Conservation (phyloP, 1,140 invertebrate species). For the Drosophila asahinai region DNA sequence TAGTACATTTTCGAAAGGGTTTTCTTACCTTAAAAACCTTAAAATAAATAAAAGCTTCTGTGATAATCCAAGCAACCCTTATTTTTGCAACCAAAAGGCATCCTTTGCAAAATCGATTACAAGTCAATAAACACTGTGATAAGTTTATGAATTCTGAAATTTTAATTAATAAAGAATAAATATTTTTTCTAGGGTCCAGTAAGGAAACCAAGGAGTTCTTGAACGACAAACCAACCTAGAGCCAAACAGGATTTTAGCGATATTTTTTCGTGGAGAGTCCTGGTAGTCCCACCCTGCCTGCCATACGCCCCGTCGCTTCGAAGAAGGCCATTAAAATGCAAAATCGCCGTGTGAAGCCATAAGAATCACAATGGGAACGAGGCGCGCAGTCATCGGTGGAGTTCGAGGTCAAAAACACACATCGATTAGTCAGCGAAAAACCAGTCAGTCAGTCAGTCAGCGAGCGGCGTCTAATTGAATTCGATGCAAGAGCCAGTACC, state of each 20-base stretch:
- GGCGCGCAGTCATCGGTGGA: conserved; percentile 53
- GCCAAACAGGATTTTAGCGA: conserved; percentile 34
- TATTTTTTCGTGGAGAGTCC: conserved; percentile 13
- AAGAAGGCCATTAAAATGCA: conserved; percentile 67
- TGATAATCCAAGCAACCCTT: not conserved
- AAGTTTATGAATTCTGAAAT: too few species aligned
- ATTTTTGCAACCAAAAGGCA: not conserved
- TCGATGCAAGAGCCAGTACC: conserved; percentile 50
- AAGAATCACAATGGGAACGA: conserved; percentile 68
- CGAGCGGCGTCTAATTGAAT: conserved; percentile 74
- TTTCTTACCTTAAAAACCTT: not conserved
- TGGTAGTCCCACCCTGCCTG: conserved; percentile 11
- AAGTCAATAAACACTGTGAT: not conserved
- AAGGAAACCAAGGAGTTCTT: not conserved
- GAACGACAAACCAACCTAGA: not conserved
- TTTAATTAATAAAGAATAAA: not conserved
- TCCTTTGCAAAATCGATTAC: not conserved
- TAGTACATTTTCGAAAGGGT: not conserved
- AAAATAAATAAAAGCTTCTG: not conserved
- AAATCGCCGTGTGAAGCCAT: conserved; percentile 78
- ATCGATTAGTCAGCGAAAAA: conserved; percentile 57
- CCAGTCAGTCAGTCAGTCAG: conserved; percentile 51
- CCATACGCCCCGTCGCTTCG: conserved; percentile 38
- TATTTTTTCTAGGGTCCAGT: not conserved
- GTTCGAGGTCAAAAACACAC: conserved; percentile 72